phyloP scores from a whole-genome alignment of 2,797 vertebrate species.

The Hylomyscus alleni region DNA sequence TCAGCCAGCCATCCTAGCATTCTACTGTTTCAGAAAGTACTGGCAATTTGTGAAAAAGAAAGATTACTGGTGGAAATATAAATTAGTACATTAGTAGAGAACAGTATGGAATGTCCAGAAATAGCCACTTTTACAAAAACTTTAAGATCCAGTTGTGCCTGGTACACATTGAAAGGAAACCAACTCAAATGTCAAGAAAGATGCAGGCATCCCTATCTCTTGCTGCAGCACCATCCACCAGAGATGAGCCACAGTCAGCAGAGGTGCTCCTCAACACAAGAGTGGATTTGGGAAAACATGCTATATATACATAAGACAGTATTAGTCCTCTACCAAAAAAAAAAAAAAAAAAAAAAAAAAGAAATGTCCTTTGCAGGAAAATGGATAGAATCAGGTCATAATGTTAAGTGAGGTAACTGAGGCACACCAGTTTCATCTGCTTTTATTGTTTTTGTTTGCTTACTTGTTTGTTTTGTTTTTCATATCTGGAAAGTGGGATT shows the following conservation, averaged over 20 bases:
- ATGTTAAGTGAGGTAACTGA: background rate
- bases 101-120: background rate
- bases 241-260: no score
- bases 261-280: background rate
- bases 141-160: background rate
- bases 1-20: background rate
- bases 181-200: background rate
- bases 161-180: background rate
- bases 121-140: background rate
- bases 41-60: background rate
- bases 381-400: background rate
- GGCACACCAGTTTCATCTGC: background rate
- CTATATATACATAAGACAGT: background rate
- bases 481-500: background rate
- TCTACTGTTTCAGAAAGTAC: background rate
- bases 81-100: background rate
- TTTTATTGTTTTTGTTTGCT: background rate
- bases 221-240: no score
- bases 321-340: background rate
- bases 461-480: background rate
- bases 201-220: background rate
- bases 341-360: slow-evolving; percentile 1
- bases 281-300: background rate
- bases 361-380: background rate
- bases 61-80: background rate